Percentiles rank a stretch among this genome's conserved stretches.
Evolutionary conservation across 2,888 invertebrate species (phyloP).

Genomic region (Eristalis pertinax): DNA sequence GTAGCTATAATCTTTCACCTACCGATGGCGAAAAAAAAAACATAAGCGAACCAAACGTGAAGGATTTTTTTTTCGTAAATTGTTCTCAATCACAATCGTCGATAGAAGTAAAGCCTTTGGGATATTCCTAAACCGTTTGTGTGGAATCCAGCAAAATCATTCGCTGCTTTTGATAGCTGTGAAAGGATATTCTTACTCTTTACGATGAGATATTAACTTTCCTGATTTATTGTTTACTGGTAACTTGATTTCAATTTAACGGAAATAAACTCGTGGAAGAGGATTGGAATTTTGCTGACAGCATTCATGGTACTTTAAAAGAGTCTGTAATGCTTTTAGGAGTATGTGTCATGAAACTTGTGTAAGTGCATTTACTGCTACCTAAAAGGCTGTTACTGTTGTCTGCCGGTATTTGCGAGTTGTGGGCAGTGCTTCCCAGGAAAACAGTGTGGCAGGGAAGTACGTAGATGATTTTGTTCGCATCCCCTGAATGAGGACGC

Average conservation of each 20-base stretch:
- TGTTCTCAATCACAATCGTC: conserved; percentile 40
- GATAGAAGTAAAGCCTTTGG: conserved; percentile 13
- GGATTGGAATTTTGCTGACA: conserved; percentile 11
- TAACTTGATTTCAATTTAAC: not conserved
- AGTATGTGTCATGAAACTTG: not conserved
- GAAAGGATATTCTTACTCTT: not conserved
- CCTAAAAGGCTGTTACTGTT: not conserved
- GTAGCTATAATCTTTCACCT: conserved; percentile 23
- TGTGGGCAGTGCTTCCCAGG: too few species aligned
- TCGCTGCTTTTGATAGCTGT: not conserved
- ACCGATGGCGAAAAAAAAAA: conserved; percentile 24
- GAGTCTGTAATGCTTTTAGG: conserved; percentile 11
- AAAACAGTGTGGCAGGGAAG: too few species aligned
- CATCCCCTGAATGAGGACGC: too few species aligned
- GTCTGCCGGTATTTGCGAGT: too few species aligned
- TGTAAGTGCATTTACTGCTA: conserved; percentile 21
- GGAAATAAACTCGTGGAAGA: not conserved
- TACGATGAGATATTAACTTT: conserved; percentile 16
- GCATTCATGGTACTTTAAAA: not conserved
- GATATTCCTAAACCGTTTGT: conserved; percentile 3
- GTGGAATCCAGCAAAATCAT: conserved; percentile 14
- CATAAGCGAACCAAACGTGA: conserved; percentile 19
- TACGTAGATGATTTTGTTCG: too few species aligned
- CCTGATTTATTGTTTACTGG: conserved; percentile 1
- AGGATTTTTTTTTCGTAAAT: conserved; percentile 4